phyloP scores from a whole-genome alignment of 2,113 vertebrate genomes.

The Choloepus hoffmanni region DNA sequence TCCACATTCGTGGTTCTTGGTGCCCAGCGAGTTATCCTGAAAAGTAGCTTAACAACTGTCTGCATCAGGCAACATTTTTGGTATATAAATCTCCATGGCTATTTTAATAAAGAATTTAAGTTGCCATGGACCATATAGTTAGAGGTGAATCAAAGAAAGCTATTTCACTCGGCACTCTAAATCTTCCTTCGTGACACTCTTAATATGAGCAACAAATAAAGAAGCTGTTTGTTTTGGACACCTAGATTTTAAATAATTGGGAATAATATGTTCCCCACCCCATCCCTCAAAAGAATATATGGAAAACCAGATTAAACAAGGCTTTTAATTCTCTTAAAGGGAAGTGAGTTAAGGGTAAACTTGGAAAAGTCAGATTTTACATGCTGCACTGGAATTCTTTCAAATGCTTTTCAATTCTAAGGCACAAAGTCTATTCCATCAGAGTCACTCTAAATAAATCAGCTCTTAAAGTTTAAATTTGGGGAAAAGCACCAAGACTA shows the following conservation, averaged over 20 bases:
- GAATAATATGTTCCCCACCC: slow-evolving; percentile 62
- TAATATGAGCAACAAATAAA: slow-evolving; percentile 74
- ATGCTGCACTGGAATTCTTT: slow-evolving; percentile 76
- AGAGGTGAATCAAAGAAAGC: slow-evolving; percentile 56
- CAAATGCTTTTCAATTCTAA: slow-evolving; percentile 83
- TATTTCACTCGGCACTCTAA: slow-evolving; percentile 49
- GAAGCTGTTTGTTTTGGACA: not conserved
- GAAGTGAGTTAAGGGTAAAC: slow-evolving; percentile 75
- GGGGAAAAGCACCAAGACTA: slow-evolving; percentile 67
- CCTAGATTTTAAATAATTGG: slow-evolving; percentile 68
- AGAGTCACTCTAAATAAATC: slow-evolving; percentile 70
- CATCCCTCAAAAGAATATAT: slow-evolving; percentile 64
- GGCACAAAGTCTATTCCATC: slow-evolving; percentile 81
- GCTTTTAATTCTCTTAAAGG: slow-evolving; percentile 79
- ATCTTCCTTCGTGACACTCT: slow-evolving; percentile 48
- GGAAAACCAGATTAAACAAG: slow-evolving; percentile 72
- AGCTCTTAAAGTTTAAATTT: slow-evolving; percentile 69
- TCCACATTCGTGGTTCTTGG: not conserved
- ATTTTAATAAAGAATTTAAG: slow-evolving; percentile 70
- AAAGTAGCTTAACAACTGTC: slow-evolving; percentile 39
- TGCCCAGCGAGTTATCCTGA: slow-evolving; percentile 68
- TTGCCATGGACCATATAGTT: slow-evolving; percentile 41
- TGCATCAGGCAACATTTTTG: slow-evolving; percentile 48
- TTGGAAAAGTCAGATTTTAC: slow-evolving; percentile 79
- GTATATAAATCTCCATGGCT: not conserved